phyloP scores from a whole-genome alignment of 2,888 invertebrate genomes.

The Eumerus sabulonum region DNA sequence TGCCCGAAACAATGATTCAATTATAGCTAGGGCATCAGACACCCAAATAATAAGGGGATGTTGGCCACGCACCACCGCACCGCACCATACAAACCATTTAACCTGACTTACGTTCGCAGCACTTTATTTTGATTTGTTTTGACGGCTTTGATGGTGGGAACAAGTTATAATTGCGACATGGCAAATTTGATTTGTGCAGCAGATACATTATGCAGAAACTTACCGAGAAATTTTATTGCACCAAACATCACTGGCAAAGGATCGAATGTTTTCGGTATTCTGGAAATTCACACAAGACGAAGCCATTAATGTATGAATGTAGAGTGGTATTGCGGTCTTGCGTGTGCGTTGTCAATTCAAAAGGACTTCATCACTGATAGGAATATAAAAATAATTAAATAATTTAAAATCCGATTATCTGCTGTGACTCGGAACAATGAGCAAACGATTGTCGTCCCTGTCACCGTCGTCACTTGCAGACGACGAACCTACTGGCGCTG shows the following conservation, averaged over 20 bases:
- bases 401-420: constrained; percentile 66
- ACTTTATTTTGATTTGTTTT: constrained; percentile 78
- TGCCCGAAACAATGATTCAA: constrained; percentile 54
- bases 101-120: constrained; percentile 9
- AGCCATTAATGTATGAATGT: constrained; percentile 2
- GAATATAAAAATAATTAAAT: constrained; percentile 66
- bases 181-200: constrained; percentile 64
- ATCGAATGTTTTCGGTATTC: no score
- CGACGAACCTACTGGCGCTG: constrained; percentile 38
- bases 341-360: constrained; percentile 40
- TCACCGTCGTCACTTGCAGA: constrained; percentile 60
- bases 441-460: constrained; percentile 55
- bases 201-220: constrained; percentile 51
- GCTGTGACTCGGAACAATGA: constrained; percentile 60
- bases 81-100: constrained; percentile 6
- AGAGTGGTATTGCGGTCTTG: constrained; percentile 10
- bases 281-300: no score
- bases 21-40: constrained; percentile 28
- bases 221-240: constrained; percentile 60
- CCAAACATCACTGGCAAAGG: constrained; percentile 45
- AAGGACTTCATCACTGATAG: constrained; percentile 57
- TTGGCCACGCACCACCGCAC: neutral
- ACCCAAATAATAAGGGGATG: constrained; percentile 62
- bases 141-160: constrained; percentile 76
- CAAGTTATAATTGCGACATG: constrained; percentile 73